Evolutionary conservation across 2,888 invertebrate species (phyloP).

Genomic region (Ophonus ardosiacus): DNA sequence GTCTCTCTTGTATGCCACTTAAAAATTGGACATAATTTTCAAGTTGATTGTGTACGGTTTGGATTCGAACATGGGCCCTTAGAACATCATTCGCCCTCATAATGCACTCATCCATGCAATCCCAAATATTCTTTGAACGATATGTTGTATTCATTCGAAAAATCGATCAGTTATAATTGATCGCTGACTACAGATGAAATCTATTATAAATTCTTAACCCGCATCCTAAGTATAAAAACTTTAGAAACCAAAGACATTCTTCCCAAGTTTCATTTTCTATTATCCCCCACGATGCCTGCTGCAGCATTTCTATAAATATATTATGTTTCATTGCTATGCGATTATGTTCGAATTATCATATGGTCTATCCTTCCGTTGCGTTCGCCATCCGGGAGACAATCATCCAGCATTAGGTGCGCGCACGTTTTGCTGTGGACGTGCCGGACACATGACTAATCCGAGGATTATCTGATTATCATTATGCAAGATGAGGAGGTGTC

Average conservation of each 20-base stretch:
- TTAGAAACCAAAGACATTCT: not conserved
- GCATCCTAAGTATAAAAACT: not conserved
- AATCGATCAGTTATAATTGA: too few species aligned
- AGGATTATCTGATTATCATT: not conserved
- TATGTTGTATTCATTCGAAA: too few species aligned
- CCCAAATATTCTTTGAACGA: too few species aligned
- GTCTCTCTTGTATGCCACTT: too few species aligned
- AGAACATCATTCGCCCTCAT: too few species aligned
- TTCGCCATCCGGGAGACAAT: slow-evolving; percentile 24
- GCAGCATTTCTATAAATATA: not conserved
- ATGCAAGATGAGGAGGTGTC: not conserved
- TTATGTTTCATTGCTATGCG: not conserved
- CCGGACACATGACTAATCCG: not conserved
- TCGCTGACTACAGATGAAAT: too few species aligned
- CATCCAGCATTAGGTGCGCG: not conserved
- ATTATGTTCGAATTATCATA: not conserved
- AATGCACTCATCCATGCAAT: too few species aligned
- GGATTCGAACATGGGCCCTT: too few species aligned
- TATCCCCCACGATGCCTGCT: not conserved
- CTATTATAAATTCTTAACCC: not conserved
- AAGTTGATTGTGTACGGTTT: too few species aligned
- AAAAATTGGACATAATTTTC: too few species aligned
- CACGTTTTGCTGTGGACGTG: not conserved
- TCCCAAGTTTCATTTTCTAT: not conserved
- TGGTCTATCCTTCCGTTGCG: not conserved